Evolutionary conservation across 2,888 invertebrate species (phyloP).

Genomic region (Oxytorus armatus): DNA sequence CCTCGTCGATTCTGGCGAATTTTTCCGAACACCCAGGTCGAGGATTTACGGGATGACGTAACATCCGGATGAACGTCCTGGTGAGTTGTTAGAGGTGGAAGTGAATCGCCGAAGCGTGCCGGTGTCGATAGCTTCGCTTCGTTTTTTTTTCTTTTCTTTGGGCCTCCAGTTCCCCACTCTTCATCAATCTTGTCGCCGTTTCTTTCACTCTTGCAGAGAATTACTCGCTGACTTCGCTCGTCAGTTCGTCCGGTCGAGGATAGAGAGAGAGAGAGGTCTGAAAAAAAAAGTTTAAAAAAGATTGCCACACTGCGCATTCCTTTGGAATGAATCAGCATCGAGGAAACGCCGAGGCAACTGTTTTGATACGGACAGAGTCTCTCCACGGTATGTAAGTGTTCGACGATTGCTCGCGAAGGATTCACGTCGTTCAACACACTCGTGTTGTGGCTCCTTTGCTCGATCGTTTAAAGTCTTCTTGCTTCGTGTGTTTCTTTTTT

Average conservation of each 20-base stretch:
- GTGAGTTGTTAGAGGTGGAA: constrained; percentile 66
- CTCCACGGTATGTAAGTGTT: background rate
- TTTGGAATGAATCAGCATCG: constrained; percentile 76
- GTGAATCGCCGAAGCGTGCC: constrained; percentile 77
- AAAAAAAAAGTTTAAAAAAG: constrained; percentile 58
- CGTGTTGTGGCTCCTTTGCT: constrained; percentile 12
- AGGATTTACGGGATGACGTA: constrained; percentile 76
- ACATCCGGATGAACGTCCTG: constrained; percentile 78
- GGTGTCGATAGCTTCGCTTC: constrained; percentile 72
- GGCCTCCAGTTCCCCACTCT: constrained; percentile 36
- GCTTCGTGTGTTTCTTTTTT: background rate
- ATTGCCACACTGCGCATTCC: constrained; percentile 80
- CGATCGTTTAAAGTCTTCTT: background rate
- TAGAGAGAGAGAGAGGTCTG: background rate
- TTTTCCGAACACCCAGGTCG: constrained; percentile 47
- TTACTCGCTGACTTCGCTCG: constrained; percentile 45
- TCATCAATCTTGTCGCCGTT: constrained; percentile 55
- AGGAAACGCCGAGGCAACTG: constrained; percentile 43
- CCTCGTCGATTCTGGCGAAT: background rate
- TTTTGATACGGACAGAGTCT: constrained; percentile 31
- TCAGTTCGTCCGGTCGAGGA: background rate
- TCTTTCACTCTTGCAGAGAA: constrained; percentile 58
- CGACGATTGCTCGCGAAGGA: background rate
- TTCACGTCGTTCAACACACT: constrained; percentile 9
- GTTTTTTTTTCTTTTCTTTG: constrained; percentile 62